A percentile compares a stretch with the other conserved stretches of the same genome.
Evolutionary conservation across 37 sponge, comb jelly and placozoan genomes (phyloP).

Genomic region (Geodia barretti): DNA sequence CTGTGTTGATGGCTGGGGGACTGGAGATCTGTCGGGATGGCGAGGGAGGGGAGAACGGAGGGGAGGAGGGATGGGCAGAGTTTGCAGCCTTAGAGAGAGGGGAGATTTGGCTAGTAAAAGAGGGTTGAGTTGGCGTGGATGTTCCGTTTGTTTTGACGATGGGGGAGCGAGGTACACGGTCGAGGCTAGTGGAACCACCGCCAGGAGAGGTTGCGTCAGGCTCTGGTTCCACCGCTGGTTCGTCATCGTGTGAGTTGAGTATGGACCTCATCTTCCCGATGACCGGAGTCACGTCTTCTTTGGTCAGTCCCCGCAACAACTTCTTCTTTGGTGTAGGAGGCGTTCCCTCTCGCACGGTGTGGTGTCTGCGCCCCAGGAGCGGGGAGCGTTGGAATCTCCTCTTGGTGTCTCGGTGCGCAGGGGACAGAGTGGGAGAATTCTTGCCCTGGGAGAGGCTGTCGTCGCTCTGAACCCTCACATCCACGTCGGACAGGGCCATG

Average conservation of each 20-base stretch:
- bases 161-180: neutral
- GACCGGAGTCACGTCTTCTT: constrained; percentile 26
- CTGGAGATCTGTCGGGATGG: neutral
- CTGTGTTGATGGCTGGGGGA: neutral
- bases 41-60: constrained; percentile 16
- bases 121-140: neutral
- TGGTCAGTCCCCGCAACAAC: constrained; percentile 5
- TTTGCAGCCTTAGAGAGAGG: neutral
- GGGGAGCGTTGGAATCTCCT: neutral
- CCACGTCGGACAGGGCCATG: constrained; percentile 57
- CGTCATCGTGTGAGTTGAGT: neutral
- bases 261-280: neutral
- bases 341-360: neutral
- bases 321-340: neutral
- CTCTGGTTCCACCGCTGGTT: neutral
- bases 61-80: neutral
- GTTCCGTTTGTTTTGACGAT: neutral
- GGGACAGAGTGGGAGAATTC: neutral
- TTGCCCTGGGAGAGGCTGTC: neutral
- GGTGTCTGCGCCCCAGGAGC: neutral
- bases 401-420: neutral
- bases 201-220: neutral
- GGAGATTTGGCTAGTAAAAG: neutral
- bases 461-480: constrained; percentile 33
- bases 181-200: constrained; percentile 9